phyloP scores from a whole-genome alignment of 2,888 invertebrate species.

The Lasioglossum leucozonium region DNA sequence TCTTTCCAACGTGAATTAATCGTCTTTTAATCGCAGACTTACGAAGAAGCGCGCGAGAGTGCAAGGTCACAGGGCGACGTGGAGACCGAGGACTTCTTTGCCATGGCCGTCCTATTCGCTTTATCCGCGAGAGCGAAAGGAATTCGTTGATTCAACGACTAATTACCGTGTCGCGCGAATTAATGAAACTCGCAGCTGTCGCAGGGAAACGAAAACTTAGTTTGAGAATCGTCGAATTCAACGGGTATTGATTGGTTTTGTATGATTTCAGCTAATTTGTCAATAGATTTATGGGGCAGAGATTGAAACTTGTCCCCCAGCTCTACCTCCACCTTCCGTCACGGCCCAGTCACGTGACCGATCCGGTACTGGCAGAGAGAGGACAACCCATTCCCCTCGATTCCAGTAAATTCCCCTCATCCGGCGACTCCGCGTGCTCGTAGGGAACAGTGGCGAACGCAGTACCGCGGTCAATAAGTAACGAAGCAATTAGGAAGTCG shows the following conservation, averaged over 20 bases:
- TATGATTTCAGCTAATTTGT: background rate
- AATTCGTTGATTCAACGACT: background rate
- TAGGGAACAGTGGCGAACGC: background rate
- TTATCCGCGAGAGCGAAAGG: background rate
- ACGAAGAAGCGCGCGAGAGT: background rate
- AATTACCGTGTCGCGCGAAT: background rate
- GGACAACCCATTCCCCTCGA: no score
- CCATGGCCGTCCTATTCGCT: background rate
- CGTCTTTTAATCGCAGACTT: constrained; percentile 41
- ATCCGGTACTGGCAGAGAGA: no score
- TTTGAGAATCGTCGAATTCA: background rate
- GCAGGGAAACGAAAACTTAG: no score
- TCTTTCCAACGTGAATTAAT: constrained; percentile 36
- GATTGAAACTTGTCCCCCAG: no score
- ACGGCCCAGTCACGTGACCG: no score
- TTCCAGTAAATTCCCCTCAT: no score
- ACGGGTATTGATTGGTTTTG: background rate
- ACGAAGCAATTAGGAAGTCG: background rate
- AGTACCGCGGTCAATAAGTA: background rate
- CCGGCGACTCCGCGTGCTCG: no score
- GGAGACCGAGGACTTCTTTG: background rate
- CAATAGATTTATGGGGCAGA: background rate
- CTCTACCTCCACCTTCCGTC: no score
- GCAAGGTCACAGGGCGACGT: background rate
- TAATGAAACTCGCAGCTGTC: background rate